Conservation (phyloP, 2,113 vertebrate species). For the Strigops habroptila region DNA sequence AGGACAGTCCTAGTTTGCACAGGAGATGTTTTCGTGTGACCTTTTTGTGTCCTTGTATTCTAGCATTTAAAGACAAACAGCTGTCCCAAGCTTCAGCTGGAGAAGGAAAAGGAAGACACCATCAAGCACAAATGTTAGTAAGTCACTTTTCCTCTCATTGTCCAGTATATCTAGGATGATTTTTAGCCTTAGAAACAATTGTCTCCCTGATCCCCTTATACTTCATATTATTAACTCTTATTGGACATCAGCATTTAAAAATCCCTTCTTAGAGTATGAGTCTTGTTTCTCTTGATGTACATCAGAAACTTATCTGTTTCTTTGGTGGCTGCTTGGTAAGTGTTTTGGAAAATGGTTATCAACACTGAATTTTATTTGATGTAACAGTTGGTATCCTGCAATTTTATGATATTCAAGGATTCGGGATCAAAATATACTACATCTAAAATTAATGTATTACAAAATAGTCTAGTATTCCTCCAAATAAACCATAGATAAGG, state of each 20-base stretch:
- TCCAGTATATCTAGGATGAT: background rate
- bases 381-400: background rate
- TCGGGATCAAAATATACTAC: background rate
- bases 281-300: background rate
- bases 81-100: constrained; percentile 26
- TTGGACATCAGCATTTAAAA: background rate
- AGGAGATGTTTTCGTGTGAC: constrained; percentile 49
- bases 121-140: constrained; percentile 12
- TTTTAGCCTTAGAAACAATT: constrained; percentile 7
- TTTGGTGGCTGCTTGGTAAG: background rate
- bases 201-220: background rate
- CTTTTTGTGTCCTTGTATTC: constrained; percentile 19
- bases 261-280: background rate
- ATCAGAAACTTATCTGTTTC: background rate
- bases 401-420: background rate
- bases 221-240: background rate
- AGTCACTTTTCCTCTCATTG: constrained; percentile 55
- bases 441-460: constrained; percentile 50
- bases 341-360: background rate
- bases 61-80: constrained; percentile 31
- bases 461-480: constrained; percentile 30
- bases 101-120: constrained; percentile 56
- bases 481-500: constrained; percentile 47
- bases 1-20: constrained; percentile 17
- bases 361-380: background rate